A percentile compares a stretch with the other conserved stretches of the same genome.
These are phyloP conservation scores for Pedionomus torquatus DNA, from an alignment of 2,113 vertebrate species.

Conservation along the genomic window DNA sequence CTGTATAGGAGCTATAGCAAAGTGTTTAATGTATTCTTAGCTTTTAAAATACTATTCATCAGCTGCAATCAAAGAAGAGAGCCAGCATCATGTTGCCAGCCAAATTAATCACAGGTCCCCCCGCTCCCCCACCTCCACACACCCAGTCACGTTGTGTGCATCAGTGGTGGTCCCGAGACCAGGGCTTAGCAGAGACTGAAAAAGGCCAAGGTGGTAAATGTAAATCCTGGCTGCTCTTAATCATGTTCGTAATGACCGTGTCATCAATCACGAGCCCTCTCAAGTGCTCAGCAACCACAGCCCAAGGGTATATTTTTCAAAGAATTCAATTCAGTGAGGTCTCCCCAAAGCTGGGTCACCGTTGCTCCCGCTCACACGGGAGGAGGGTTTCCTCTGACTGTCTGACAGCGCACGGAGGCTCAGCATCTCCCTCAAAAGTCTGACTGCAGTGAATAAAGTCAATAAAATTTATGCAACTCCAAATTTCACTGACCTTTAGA, in stretches of 20 bases:
- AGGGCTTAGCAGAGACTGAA: conserved; percentile 8
- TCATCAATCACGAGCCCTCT: conserved; percentile 49
- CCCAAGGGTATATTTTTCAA: conserved; percentile 47
- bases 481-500: conserved; percentile 47
- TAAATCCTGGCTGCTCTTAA: conserved; percentile 66
- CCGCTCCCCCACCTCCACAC: background rate
- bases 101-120: conserved; percentile 36
- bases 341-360: conserved; percentile 40
- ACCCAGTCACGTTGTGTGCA: background rate
- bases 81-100: conserved; percentile 41
- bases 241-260: conserved; percentile 1
- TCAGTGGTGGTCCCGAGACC: conserved; percentile 3
- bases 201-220: conserved; percentile 58
- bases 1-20: background rate
- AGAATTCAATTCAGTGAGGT: conserved; percentile 17
- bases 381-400: background rate
- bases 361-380: background rate
- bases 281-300: conserved; percentile 51
- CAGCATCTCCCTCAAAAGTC: background rate
- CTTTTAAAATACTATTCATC: conserved; percentile 62
- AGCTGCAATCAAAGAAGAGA: conserved; percentile 49
- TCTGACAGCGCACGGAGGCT: background rate
- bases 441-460: background rate
- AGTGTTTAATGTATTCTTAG: conserved; percentile 52
- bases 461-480: conserved; percentile 23